phyloP scores from a whole-genome alignment of 2,888 invertebrate species.

The Terebella lapidaria region DNA sequence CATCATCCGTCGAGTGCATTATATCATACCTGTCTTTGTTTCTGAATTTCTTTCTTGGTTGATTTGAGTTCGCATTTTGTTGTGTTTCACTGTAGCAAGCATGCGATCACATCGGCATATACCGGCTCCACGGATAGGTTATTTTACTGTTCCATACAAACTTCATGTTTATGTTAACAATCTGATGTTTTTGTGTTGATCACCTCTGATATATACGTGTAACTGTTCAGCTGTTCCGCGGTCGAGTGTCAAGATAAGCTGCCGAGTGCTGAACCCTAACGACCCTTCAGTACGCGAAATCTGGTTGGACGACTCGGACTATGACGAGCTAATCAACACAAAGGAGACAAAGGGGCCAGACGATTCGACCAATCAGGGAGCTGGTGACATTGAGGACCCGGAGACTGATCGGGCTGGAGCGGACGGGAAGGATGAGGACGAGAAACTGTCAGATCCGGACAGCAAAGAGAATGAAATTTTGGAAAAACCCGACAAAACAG shows the following conservation, averaged over 20 bases:
- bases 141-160: too few relatives aligned
- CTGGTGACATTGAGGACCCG: not conserved
- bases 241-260: conserved; percentile 15
- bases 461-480: not conserved
- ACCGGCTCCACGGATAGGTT: too few relatives aligned
- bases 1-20: too few relatives aligned
- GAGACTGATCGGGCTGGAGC: not conserved
- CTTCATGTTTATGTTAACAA: too few relatives aligned
- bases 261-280: conserved; percentile 12
- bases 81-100: too few relatives aligned
- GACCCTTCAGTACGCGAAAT: conserved; percentile 21
- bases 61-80: too few relatives aligned
- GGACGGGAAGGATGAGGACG: not conserved
- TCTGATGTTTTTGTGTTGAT: too few relatives aligned
- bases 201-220: too few relatives aligned
- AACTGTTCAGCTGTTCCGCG: conserved; percentile 19
- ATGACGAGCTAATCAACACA: conserved; percentile 16
- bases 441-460: not conserved
- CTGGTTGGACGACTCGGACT: conserved; percentile 18
- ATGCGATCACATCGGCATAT: too few relatives aligned
- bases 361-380: not conserved
- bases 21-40: too few relatives aligned
- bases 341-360: not conserved
- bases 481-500: too few relatives aligned
- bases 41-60: too few relatives aligned